Conservation (phyloP, 2,888 invertebrate genomes). For the Patella pellucida region DNA sequence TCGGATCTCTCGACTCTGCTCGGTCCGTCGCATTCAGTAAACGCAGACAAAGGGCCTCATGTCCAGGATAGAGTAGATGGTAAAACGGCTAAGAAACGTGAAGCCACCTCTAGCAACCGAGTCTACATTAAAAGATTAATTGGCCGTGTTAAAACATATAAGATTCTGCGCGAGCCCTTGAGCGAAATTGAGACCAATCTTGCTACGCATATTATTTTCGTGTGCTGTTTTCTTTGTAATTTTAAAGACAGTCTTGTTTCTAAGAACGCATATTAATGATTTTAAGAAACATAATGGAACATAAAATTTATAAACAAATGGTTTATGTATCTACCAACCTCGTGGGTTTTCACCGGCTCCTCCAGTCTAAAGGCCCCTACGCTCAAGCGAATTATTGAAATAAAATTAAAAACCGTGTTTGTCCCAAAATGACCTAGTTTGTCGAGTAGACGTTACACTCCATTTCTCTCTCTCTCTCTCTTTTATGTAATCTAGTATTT, state of each 20-base stretch:
- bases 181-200: neutral
- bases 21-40: conserved; percentile 35
- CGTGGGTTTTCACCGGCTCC: no score
- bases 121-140: conserved; percentile 31
- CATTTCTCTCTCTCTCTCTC: no score
- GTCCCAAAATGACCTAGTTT: no score
- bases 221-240: conserved; percentile 5
- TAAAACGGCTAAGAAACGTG: conserved; percentile 30
- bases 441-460: no score
- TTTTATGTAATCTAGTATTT: no score
- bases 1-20: conserved; percentile 23
- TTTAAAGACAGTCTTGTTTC: conserved; percentile 3
- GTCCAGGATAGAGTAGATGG: conserved; percentile 35
- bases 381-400: no score
- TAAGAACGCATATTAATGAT: neutral
- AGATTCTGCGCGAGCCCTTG: neutral
- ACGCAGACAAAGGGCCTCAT: conserved; percentile 39
- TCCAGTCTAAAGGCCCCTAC: no score
- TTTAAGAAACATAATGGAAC: no score
- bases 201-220: neutral
- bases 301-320: no score
- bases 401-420: no score
- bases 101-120: conserved; percentile 37
- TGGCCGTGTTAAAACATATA: neutral
- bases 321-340: no score